phyloP scores from a whole-genome alignment of 2,113 vertebrate genomes.

The Rhinopithecus roxellana region DNA sequence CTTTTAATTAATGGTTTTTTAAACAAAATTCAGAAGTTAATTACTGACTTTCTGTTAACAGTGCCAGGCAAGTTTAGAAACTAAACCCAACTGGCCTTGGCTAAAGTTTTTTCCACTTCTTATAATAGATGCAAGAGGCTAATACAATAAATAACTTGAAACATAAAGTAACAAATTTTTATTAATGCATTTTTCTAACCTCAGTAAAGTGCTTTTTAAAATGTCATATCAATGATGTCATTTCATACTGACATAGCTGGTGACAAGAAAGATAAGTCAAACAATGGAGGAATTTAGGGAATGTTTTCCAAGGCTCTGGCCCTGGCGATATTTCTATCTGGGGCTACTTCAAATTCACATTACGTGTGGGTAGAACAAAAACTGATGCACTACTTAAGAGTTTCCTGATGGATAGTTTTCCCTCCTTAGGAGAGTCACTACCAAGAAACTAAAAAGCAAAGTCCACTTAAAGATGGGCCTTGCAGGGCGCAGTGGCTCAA shows the following conservation, averaged over 20 bases:
- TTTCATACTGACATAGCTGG: not conserved
- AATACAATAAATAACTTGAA: not conserved
- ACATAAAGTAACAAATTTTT: not conserved
- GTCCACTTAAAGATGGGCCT: too few species aligned
- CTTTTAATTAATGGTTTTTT: too few species aligned
- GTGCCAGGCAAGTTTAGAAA: not conserved
- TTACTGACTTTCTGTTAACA: not conserved
- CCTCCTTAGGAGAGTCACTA: too few species aligned
- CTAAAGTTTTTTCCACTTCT: not conserved
- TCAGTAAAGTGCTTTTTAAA: not conserved
- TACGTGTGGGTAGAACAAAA: not conserved
- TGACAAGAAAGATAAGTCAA: not conserved
- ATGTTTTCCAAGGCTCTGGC: not conserved
- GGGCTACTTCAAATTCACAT: not conserved
- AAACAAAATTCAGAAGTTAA: not conserved
- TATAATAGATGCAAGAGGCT: not conserved
- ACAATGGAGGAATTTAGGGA: not conserved
- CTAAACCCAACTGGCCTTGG: not conserved
- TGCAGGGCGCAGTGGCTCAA: too few species aligned
- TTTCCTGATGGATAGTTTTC: not conserved
- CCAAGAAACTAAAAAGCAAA: not conserved
- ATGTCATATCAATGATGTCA: not conserved
- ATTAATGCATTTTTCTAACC: not conserved
- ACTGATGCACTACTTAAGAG: not conserved
- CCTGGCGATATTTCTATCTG: fast-evolving